A percentile compares a stretch with the other conserved stretches of the same genome.
These are phyloP conservation scores for Nymphalis io DNA, from an alignment of 1,140 invertebrate species.

Conservation along the genomic window DNA sequence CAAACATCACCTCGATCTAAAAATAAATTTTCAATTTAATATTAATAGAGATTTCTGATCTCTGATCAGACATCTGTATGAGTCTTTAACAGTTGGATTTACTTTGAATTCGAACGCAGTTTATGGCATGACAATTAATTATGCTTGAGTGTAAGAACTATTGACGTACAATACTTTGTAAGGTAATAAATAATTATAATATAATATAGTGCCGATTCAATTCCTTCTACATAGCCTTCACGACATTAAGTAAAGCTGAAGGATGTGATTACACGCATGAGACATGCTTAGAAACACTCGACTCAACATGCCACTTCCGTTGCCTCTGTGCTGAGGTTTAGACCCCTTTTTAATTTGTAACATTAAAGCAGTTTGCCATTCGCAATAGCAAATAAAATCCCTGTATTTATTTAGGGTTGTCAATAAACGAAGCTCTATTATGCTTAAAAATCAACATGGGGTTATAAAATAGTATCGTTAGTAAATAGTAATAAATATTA, in stretches of 20 bases:
- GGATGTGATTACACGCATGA: background rate
- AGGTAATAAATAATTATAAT: no score
- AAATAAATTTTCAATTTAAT: no score
- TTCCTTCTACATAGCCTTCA: background rate
- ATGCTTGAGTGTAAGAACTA: no score
- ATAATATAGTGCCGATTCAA: background rate
- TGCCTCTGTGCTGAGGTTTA: background rate
- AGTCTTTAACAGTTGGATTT: no score
- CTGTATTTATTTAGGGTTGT: conserved; percentile 33
- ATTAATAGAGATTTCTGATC: no score
- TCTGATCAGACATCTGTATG: no score
- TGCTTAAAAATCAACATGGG: conserved; percentile 33
- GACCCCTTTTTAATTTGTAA: conserved; percentile 36
- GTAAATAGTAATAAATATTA: background rate
- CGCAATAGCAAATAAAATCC: conserved; percentile 26
- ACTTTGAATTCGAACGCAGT: no score
- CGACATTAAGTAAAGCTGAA: conserved; percentile 2
- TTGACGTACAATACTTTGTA: no score
- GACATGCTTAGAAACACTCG: background rate
- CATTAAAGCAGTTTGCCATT: conserved; percentile 34
- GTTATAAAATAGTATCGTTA: conserved; percentile 4
- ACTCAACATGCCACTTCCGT: conserved; percentile 1
- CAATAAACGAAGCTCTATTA: conserved; percentile 33
- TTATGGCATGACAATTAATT: no score
- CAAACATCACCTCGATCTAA: no score